A percentile compares a stretch with the other conserved stretches of the same genome.
These are phyloP conservation scores for Syrista parreyssii DNA, from an alignment of 2,888 invertebrate genomes.

Conservation along the genomic window DNA sequence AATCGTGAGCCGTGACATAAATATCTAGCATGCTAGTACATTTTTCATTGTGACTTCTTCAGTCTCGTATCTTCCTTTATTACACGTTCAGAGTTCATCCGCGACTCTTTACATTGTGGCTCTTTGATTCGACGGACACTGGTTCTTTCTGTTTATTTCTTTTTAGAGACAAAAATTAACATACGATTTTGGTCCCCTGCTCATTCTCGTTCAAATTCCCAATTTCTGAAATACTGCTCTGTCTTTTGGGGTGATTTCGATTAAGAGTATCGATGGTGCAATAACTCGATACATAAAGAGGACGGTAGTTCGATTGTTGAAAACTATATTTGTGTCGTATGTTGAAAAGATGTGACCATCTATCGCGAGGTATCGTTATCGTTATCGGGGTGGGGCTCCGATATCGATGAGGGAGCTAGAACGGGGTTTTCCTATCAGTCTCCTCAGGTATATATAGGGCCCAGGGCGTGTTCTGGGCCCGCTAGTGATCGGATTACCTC, in stretches of 20 bases:
- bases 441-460: constrained; percentile 54
- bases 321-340: neutral
- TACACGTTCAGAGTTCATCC: neutral
- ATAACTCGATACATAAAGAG: neutral
- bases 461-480: constrained; percentile 47
- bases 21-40: neutral
- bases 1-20: too few species aligned
- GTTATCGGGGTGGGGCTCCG: constrained; percentile 62
- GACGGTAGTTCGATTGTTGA: neutral
- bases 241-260: neutral
- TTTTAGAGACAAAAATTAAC: neutral
- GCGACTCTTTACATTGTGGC: neutral
- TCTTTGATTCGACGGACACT: neutral
- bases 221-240: neutral
- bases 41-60: neutral
- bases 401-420: constrained; percentile 61
- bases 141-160: neutral
- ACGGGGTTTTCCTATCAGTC: constrained; percentile 60
- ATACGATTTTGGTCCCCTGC: neutral
- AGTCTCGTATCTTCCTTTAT: neutral
- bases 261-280: neutral
- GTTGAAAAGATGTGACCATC: neutral
- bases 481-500: constrained; percentile 50
- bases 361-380: constrained; percentile 47
- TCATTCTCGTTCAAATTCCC: neutral